Base-by-base conservation (phyloP, 64 coral and sea anemone genomes). In the Actinia tenebrosa region DNA sequence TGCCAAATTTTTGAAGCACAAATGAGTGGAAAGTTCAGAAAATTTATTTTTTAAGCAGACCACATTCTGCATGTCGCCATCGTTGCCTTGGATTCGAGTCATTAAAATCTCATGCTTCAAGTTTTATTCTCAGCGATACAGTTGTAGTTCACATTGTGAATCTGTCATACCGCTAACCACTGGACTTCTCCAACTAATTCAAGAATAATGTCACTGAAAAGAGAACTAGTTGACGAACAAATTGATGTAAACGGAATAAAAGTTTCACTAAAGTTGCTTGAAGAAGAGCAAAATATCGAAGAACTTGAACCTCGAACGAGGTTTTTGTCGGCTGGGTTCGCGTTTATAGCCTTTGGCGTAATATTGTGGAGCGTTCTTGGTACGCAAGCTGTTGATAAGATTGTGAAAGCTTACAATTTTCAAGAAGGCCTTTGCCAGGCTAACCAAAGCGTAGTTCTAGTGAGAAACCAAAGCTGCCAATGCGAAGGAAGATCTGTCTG, bases 281-380 rank as follows among this genome's bases (percentile, higher is more conserved):
- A 81, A 81, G 43, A 8, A 50, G 79, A 81, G 0, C 79, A 45
- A 53, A 50, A 81, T 16, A 8, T 22, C 17, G 44, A 81, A 81
- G 50, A 81, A 50, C 18, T 2, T 37, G 30, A 37, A 13, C 43
- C 44, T 14, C 45, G 18, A 52, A 25, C 44, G 1, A 45, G 50
- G 50, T 81, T 37, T 81, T 23, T 81, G 5, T 45, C 79, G 17
- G 79, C 79, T 47, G 42, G 45, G 6, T n/a, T 81, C 3, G 79
- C 79, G 16, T 37, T 81, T 81, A 20, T 81, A 3, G 50, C 79
- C 18, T 81, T 81, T 52, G 79, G 79, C 4, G 44, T 50, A 3
- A 53, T 81, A 4, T 53, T 81, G 7, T 81, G 79, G 79, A 81
- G 44, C 7, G 10, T 81, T 52, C 79, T 81, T 81, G 79, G 79